Conservation (phyloP, 2,797 vertebrate species). For the Chromis chromis region DNA sequence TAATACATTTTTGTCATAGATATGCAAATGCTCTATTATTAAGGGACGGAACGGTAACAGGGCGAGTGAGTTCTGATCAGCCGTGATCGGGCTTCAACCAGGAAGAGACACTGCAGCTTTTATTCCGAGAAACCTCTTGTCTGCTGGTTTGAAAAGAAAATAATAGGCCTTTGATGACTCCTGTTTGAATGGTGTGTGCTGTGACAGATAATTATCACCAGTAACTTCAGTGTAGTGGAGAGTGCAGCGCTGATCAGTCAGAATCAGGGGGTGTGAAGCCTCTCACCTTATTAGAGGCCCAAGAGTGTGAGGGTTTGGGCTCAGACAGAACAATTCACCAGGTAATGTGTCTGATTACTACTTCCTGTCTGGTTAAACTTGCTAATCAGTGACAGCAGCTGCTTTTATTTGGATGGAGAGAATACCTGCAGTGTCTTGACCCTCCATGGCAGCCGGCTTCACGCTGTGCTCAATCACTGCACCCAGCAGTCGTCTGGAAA, state of each 20-base stretch:
- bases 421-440: slow-evolving; percentile 28
- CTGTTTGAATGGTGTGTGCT: slow-evolving; percentile 35
- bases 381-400: slow-evolving; percentile 31
- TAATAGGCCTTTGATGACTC: slow-evolving; percentile 45
- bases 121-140: slow-evolving; percentile 49
- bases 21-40: slow-evolving; percentile 80
- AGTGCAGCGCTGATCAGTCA: slow-evolving; percentile 1
- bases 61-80: slow-evolving; percentile 57
- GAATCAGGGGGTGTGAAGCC: slow-evolving; percentile 4
- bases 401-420: slow-evolving; percentile 18
- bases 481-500: slow-evolving; percentile 1
- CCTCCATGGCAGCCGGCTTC: not conserved
- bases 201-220: slow-evolving; percentile 48
- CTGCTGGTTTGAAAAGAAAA: slow-evolving; percentile 52
- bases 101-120: slow-evolving; percentile 42
- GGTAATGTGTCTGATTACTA: slow-evolving; percentile 22
- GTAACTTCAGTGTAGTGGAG: slow-evolving; percentile 12
- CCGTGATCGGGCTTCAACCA: slow-evolving; percentile 47
- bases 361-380: slow-evolving; percentile 29
- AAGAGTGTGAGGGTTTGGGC: not conserved
- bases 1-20: slow-evolving; percentile 73
- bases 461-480: slow-evolving; percentile 43
- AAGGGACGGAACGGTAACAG: slow-evolving; percentile 43
- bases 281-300: not conserved
- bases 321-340: not conserved